These are phyloP conservation scores for Virgularia gustaviana DNA, from an alignment of 92 coral and sea anemone species.

Conservation along the genomic window DNA sequence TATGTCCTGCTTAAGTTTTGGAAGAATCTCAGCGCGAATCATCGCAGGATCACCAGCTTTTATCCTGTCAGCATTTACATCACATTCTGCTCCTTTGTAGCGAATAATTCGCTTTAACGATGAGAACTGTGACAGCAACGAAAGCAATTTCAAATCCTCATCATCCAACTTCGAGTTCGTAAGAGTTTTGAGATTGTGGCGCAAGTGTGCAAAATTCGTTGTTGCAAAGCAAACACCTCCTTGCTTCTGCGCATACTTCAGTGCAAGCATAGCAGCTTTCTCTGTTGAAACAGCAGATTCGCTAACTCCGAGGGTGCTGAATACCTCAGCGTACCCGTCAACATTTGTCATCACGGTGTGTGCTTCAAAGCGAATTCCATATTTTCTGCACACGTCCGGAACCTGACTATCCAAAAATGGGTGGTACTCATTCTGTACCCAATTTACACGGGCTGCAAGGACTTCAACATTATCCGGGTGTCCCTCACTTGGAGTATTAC, in stretches of 20 bases:
- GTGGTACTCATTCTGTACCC: conserved; percentile 66
- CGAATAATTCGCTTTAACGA: conserved; percentile 48
- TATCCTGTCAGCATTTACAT: conserved; percentile 49
- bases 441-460: conserved; percentile 46
- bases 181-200: conserved; percentile 40
- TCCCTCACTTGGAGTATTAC: neutral
- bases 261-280: conserved; percentile 48
- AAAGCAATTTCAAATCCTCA: conserved; percentile 31
- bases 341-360: conserved; percentile 57
- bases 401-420: conserved; percentile 52
- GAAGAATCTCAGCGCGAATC: conserved; percentile 57
- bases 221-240: conserved; percentile 58
- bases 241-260: conserved; percentile 48
- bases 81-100: conserved; percentile 51
- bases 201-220: conserved; percentile 47
- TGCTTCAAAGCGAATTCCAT: conserved; percentile 57
- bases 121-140: conserved; percentile 47
- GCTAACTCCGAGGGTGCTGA: conserved; percentile 28
- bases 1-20: conserved; percentile 50
- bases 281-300: conserved; percentile 1
- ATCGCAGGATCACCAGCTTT: conserved; percentile 40
- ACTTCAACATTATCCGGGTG: conserved; percentile 2
- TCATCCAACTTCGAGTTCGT: conserved; percentile 23
- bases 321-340: conserved; percentile 43
- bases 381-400: conserved; percentile 53